Evolutionary conservation across 2,113 vertebrate genomes (phyloP).

Genomic region (Perca flavescens): DNA sequence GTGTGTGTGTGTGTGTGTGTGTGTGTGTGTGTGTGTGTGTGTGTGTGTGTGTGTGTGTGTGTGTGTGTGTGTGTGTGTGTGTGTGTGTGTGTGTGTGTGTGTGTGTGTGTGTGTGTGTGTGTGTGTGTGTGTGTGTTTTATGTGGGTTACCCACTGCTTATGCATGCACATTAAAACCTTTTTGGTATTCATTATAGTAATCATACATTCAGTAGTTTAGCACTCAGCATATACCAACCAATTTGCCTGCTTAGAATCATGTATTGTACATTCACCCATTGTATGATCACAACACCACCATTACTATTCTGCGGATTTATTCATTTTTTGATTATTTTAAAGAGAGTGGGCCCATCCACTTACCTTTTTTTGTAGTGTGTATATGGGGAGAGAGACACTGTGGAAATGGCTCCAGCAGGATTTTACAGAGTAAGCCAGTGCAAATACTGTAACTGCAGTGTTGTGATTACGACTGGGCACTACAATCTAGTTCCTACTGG

Average conservation of each 20-base stretch:
- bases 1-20: too few relatives aligned
- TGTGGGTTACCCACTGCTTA: background rate
- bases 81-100: too few relatives aligned
- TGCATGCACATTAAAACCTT: constrained; percentile 18
- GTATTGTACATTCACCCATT: background rate
- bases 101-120: too few relatives aligned
- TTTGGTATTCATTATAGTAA: constrained; percentile 25
- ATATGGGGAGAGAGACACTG: background rate
- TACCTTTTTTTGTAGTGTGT: constrained; percentile 1
- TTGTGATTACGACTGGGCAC: constrained; percentile 16
- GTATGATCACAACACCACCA: background rate
- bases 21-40: too few relatives aligned
- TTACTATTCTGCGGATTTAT: constrained; percentile 23
- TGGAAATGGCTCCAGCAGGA: background rate
- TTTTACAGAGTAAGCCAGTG: constrained; percentile 8
- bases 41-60: background rate
- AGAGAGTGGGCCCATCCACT: background rate
- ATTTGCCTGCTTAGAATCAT: constrained; percentile 1
- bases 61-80: too few relatives aligned
- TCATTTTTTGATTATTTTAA: constrained; percentile 34
- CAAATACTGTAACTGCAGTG: background rate
- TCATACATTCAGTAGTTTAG: constrained; percentile 38
- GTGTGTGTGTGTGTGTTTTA: background rate
- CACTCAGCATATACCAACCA: background rate
- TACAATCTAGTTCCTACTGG: constrained; percentile 1